Conservation (phyloP, 2,797 vertebrate species). For the Remorina albescens region DNA sequence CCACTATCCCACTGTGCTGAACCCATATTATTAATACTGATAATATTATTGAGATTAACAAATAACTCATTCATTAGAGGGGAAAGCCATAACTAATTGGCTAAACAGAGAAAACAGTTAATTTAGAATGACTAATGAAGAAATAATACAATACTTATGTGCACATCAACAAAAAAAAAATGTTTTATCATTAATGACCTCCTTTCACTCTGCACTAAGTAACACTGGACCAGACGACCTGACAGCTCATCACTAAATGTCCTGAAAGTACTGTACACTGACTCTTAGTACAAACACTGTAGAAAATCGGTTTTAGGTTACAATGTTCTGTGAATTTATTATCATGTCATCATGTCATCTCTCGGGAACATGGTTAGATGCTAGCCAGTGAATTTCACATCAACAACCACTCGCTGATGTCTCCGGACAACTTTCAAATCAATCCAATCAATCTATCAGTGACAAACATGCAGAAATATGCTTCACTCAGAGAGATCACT, state of each 20-base stretch:
- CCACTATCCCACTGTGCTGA: no score
- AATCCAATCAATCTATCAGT: no score
- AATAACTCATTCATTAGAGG: no score
- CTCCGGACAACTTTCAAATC: no score
- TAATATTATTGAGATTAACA: no score
- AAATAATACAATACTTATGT: slow-evolving; percentile 5
- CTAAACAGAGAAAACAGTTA: not conserved
- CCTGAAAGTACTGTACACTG: not conserved
- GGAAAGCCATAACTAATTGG: not conserved
- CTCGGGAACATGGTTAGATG: slow-evolving; percentile 9
- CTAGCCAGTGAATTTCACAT: not conserved
- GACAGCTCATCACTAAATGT: not conserved
- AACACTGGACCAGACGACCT: not conserved
- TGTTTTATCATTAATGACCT: no score
- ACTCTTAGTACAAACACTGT: not conserved
- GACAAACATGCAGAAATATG: not conserved
- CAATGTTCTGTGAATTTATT: not conserved
- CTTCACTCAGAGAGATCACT: no score
- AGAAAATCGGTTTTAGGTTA: slow-evolving; percentile 5
- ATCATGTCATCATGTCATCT: slow-evolving; percentile 19
- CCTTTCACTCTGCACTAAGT: no score
- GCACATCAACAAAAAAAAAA: slow-evolving; percentile 7
- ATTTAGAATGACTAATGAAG: slow-evolving; percentile 18
- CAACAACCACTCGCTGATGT: not conserved
- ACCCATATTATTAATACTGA: no score